Evolutionary conservation across 2,888 invertebrate species (phyloP), one percentile per base, ranked within the genome.

Genomic region (Lasioglossum leucozonium): DNA sequence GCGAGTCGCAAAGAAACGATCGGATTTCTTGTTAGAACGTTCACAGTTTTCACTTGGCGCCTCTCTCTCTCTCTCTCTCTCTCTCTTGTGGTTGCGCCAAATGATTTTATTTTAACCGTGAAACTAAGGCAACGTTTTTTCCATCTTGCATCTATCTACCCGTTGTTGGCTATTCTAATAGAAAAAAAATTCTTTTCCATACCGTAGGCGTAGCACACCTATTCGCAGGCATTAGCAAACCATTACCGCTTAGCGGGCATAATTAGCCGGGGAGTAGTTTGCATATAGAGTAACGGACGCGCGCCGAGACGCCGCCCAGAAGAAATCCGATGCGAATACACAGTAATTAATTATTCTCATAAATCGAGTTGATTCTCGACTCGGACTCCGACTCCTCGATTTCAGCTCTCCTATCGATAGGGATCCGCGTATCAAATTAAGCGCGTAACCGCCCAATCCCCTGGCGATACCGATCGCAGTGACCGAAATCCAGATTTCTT

Each of bases 1-100:
- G 85, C 84, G 74, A 84, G 77, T 72, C 40, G 84, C 77, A 82
- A 79, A 75, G 82, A 72, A 85, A 86, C 74, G 79, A 79, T 82
- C 73, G 77, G 67, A 84, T 85, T 80, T 74, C 74, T 77, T 30
- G 62, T 26, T 72, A 55, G 44, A 79, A 71, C 73, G 13, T 47
- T 77, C 47, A 3, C 30, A 47, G 40, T 79, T 75, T 76, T 76
- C 72, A 62, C 40, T 67, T 26, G 11, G 22, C 22, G 4, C 16
- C 30, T 16, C 8, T 16, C n/a, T 62, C 40, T 37, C n/a, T 34
- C 34, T 34, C 34, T 34, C 34, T 34, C 34, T 34, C 34, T 34
- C 34, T 34, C n/a, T n/a, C n/a, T n/a, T n/a, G n/a, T n/a, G n/a
- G n/a, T n/a, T n/a, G n/a, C n/a, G n/a, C n/a, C n/a, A n/a, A n/a